phyloP scores from a whole-genome alignment of 2,113 vertebrate species.

The Neolamprologus brichardi region DNA sequence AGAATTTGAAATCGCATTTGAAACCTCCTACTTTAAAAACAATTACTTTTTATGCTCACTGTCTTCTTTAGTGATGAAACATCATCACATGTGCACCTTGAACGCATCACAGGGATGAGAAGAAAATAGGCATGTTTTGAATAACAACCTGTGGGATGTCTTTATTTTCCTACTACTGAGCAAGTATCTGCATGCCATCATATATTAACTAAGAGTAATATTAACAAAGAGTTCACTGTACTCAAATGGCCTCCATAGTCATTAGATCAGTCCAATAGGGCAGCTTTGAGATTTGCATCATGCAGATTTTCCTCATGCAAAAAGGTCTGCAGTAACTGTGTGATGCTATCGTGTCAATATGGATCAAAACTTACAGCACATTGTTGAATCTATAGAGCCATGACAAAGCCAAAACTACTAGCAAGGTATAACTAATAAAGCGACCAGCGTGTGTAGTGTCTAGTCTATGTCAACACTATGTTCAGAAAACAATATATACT shows the following conservation, averaged over 20 bases:
- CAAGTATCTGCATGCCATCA: background rate
- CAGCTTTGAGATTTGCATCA: background rate
- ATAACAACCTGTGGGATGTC: background rate
- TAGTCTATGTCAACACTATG: background rate
- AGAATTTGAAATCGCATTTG: background rate
- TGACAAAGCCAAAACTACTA: background rate
- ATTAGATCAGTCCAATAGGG: background rate
- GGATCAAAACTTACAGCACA: background rate
- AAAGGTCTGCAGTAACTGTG: background rate
- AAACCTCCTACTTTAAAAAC: background rate
- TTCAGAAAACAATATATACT: background rate
- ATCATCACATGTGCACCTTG: background rate
- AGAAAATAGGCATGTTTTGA: background rate
- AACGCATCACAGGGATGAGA: background rate
- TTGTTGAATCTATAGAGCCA: background rate
- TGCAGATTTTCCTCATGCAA: background rate
- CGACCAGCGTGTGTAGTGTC: background rate
- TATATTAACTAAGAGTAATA: background rate
- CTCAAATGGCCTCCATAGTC: background rate
- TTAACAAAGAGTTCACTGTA: background rate
- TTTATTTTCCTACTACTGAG: background rate
- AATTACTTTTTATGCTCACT: background rate
- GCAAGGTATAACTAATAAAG: background rate
- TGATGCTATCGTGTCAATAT: background rate
- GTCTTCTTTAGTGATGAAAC: background rate